phyloP scores from a whole-genome alignment of 53 echinoderm and acorn worm genomes.

The Zoroaster sp. region DNA sequence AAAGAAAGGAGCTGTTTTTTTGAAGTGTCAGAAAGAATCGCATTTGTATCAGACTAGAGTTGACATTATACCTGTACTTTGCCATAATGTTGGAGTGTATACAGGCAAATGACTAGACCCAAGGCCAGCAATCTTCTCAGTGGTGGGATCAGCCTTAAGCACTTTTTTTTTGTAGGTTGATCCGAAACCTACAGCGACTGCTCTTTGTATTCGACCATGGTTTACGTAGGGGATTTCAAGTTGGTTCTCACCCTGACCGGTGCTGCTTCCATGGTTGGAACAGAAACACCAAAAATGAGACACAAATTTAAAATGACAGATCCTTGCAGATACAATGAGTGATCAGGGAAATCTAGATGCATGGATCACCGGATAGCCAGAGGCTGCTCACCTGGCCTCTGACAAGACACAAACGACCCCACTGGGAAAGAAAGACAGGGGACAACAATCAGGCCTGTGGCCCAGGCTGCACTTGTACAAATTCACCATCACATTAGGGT shows the following conservation, averaged over 20 bases:
- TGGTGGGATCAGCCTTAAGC: background rate
- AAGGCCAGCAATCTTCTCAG: background rate
- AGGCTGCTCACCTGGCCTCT: background rate
- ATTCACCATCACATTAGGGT: background rate
- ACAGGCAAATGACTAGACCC: background rate
- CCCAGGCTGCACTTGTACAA: conserved; percentile 1
- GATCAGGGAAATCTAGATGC: background rate
- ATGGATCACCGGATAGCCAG: background rate
- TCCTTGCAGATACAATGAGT: background rate
- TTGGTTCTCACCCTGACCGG: background rate
- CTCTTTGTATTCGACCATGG: background rate
- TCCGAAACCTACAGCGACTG: background rate
- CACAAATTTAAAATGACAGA: background rate
- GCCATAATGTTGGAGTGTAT: background rate
- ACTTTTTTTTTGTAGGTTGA: background rate
- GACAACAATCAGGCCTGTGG: background rate
- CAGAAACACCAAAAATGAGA: background rate
- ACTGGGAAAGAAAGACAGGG: background rate
- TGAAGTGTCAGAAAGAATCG: too few relatives aligned
- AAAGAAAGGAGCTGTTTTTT: too few relatives aligned
- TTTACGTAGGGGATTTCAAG: background rate
- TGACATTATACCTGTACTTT: too few relatives aligned
- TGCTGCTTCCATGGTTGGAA: background rate
- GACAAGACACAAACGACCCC: background rate
- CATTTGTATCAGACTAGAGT: too few relatives aligned